Percentiles rank a stretch among this genome's conserved stretches.
Conservation (phyloP, 1,140 invertebrate genomes). For the Bemisia tabaci region DNA sequence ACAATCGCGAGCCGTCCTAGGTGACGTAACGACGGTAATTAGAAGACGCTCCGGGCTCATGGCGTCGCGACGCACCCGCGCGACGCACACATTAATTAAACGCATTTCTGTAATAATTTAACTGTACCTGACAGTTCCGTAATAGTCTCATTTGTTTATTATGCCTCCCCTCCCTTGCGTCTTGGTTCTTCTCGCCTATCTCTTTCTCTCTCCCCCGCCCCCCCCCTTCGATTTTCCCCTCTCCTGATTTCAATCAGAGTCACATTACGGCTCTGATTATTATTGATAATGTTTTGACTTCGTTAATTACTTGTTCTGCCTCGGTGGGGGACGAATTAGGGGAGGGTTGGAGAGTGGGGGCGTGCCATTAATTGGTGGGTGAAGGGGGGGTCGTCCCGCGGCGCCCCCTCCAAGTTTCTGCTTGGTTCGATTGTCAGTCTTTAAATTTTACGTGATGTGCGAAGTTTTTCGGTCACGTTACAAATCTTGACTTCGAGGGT, state of each 20-base stretch:
- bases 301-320: neutral
- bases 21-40: neutral
- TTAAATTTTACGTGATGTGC: no score
- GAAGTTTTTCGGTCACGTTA: no score
- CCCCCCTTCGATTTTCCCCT: neutral
- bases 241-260: neutral
- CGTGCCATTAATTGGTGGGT: neutral
- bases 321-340: no score
- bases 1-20: neutral
- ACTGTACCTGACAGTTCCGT: neutral
- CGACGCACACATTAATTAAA: neutral
- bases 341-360: no score
- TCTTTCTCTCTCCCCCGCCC: neutral
- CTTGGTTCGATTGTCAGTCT: no score
- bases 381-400: neutral
- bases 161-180: neutral
- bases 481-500: no score
- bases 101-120: neutral
- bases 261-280: neutral
- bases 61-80: neutral
- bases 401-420: neutral
- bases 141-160: neutral
- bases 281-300: neutral
- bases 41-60: neutral
- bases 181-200: no score